Conservation (phyloP, 2,888 invertebrate genomes). For the Suillia variegata region DNA sequence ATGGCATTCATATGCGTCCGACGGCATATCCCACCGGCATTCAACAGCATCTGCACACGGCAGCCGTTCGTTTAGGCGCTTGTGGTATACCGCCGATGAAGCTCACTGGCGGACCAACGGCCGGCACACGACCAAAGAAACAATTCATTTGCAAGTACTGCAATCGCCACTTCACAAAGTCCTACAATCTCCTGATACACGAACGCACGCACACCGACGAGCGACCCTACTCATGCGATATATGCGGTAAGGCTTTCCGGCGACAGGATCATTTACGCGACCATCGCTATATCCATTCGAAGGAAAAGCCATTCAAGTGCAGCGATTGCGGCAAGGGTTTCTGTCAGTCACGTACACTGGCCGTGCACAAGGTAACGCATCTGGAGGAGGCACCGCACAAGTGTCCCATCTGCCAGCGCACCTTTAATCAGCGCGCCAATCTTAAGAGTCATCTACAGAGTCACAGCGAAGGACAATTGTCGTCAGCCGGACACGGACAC, state of each 20-base stretch:
- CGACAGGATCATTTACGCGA: constrained; percentile 92
- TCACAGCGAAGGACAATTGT: constrained; percentile 65
- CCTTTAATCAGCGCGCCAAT: constrained; percentile 92
- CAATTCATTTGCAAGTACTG: constrained; percentile 98
- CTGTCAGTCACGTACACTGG: constrained; percentile 94
- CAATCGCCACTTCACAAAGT: constrained; percentile 95
- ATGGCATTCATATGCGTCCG: constrained; percentile 38
- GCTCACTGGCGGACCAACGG: constrained; percentile 54
- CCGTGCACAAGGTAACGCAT: constrained; percentile 93
- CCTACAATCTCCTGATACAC: constrained; percentile 96
- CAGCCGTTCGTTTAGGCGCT: constrained; percentile 58
- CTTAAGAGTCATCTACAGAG: constrained; percentile 88
- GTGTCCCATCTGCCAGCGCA: constrained; percentile 85
- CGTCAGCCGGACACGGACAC: constrained; percentile 18
- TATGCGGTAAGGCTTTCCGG: constrained; percentile 94
- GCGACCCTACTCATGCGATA: constrained; percentile 93
- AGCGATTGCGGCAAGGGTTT: constrained; percentile 97
- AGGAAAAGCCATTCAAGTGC: constrained; percentile 98
- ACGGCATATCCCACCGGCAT: constrained; percentile 42
- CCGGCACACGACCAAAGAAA: constrained; percentile 70
- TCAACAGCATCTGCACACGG: constrained; percentile 50
- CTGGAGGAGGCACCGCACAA: constrained; percentile 93
- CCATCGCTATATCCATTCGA: constrained; percentile 96
- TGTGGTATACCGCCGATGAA: constrained; percentile 65
- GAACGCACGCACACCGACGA: constrained; percentile 97